Percentiles rank a stretch among this genome's conserved stretches.
phyloP scores from a whole-genome alignment of 2,888 invertebrate genomes.

The Dioctria linearis region DNA sequence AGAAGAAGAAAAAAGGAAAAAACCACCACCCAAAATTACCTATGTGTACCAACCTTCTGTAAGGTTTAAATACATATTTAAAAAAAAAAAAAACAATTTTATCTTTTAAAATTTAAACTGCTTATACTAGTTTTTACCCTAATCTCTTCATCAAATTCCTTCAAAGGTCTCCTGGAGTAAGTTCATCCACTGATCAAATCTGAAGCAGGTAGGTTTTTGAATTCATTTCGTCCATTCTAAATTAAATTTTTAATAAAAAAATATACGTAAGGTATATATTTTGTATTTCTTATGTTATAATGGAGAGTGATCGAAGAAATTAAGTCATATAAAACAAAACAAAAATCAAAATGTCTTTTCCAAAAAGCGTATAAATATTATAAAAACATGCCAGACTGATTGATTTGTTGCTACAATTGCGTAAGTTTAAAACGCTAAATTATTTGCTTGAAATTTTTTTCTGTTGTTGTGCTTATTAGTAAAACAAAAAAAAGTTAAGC shows the following conservation, averaged over 20 bases:
- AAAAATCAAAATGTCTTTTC: background rate
- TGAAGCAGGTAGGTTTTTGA: slow-evolving; percentile 59
- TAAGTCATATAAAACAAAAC: too few relatives aligned
- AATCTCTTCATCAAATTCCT: slow-evolving; percentile 70
- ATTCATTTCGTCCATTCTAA: slow-evolving; percentile 45
- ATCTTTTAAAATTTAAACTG: slow-evolving; percentile 61
- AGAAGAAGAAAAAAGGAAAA: background rate
- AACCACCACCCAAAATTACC: slow-evolving; percentile 16
- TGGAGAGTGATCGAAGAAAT: slow-evolving; percentile 10
- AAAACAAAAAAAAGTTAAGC: background rate
- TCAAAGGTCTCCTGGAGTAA: slow-evolving; percentile 71
- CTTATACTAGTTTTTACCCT: slow-evolving; percentile 63
- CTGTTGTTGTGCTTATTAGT: background rate
- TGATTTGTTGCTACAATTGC: background rate
- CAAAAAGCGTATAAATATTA: background rate
- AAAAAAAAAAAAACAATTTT: slow-evolving; percentile 30
- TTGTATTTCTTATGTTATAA: slow-evolving; percentile 19
- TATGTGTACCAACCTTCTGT: slow-evolving; percentile 33
- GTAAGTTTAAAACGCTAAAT: background rate
- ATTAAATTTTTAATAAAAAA: slow-evolving; percentile 6
- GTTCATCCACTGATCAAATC: slow-evolving; percentile 70
- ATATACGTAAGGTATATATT: slow-evolving; percentile 26
- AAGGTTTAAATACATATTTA: slow-evolving; percentile 54
- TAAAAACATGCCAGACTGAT: background rate
- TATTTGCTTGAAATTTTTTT: background rate